phyloP scores from a whole-genome alignment of 2,797 vertebrate species.

The Australoheros facetus region DNA sequence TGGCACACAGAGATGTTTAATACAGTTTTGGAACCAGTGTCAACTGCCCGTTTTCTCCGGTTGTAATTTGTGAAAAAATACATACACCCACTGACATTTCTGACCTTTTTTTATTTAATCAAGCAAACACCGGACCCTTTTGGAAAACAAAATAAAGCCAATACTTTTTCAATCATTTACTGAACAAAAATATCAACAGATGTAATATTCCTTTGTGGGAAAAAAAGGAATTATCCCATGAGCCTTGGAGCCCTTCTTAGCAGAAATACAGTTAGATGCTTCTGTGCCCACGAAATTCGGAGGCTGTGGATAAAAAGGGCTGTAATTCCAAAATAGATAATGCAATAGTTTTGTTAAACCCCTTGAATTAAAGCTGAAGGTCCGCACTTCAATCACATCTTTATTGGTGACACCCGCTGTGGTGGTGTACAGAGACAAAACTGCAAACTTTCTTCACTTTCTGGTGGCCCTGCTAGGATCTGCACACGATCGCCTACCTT shows the following conservation, averaged over 20 bases:
- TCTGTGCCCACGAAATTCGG: not conserved
- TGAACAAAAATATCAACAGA: not conserved
- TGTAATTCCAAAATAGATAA: not conserved
- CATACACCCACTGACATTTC: fast-evolving
- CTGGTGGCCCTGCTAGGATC: too few relatives aligned
- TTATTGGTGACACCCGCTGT: too few relatives aligned
- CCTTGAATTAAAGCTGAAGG: not conserved
- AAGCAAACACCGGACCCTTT: not conserved
- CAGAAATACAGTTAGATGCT: not conserved
- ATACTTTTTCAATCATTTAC: not conserved
- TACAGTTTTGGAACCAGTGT: not conserved
- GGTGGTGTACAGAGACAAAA: too few relatives aligned
- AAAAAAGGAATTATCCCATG: too few relatives aligned
- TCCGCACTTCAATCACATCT: not conserved
- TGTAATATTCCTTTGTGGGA: too few relatives aligned
- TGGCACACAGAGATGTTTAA: not conserved
- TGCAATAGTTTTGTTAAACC: not conserved
- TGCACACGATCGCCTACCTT: too few relatives aligned
- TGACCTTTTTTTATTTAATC: not conserved
- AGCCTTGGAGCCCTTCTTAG: too few relatives aligned
- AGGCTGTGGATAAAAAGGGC: not conserved
- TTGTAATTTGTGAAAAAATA: not conserved
- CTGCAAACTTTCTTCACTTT: too few relatives aligned
- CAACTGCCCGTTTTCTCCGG: too few relatives aligned
- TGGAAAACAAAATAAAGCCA: not conserved